phyloP scores from a whole-genome alignment of 2,888 invertebrate species.

The Andrena chrysosceles region DNA sequence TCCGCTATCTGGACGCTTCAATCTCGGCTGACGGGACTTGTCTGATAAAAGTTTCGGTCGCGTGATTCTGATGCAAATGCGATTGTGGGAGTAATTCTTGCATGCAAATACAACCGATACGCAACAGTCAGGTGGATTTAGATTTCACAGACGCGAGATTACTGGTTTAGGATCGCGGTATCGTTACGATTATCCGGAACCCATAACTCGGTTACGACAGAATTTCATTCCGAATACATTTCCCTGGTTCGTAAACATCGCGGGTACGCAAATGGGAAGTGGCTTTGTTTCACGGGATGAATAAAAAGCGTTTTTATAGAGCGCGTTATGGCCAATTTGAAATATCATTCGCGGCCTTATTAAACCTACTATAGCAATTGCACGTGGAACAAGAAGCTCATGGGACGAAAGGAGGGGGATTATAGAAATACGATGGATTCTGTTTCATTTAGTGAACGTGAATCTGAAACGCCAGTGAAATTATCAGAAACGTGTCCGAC shows the following conservation, averaged over 20 bases:
- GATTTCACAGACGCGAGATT: constrained; percentile 2
- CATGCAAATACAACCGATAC: constrained; percentile 29
- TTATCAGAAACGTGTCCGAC: too few relatives aligned
- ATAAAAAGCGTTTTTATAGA: too few relatives aligned
- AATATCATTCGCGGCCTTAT: too few relatives aligned
- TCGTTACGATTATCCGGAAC: constrained; percentile 8
- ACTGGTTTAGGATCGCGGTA: background rate
- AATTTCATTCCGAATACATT: background rate
- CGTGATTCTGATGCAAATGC: constrained; percentile 21
- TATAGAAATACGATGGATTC: too few relatives aligned
- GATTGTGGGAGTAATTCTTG: constrained; percentile 2
- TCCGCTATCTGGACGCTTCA: background rate
- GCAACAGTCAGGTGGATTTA: background rate
- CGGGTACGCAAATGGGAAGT: background rate
- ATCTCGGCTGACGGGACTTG: constrained; percentile 1
- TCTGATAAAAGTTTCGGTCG: constrained; percentile 13
- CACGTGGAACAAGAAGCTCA: too few relatives aligned
- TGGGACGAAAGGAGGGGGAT: too few relatives aligned
- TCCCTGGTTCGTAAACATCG: background rate
- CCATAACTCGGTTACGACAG: background rate
- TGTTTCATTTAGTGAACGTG: too few relatives aligned
- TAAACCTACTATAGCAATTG: too few relatives aligned
- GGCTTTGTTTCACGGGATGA: too few relatives aligned
- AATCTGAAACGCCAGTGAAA: too few relatives aligned
- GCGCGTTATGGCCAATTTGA: too few relatives aligned